Evolutionary conservation across 2,113 vertebrate species (phyloP).

Genomic region (Daboia siamensis): DNA sequence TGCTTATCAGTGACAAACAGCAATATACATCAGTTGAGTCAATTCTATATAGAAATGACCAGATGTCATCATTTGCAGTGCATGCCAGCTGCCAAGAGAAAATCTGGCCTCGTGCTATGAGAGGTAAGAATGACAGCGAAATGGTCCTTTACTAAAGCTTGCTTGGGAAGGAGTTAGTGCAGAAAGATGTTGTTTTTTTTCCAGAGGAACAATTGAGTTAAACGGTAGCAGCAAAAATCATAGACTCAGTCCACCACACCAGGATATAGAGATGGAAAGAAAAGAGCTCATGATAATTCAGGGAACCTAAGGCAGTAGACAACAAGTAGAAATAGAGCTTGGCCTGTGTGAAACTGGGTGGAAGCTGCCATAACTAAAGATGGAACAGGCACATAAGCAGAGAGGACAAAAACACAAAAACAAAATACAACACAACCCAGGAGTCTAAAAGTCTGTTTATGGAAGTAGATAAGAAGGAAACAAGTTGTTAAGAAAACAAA

Average conservation of each 20-base stretch:
- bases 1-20: conserved; percentile 1
- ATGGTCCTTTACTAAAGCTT: background rate
- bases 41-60: conserved; percentile 1
- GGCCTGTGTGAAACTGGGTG: background rate
- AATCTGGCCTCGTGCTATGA: background rate
- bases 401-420: background rate
- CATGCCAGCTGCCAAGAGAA: background rate
- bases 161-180: background rate
- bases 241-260: background rate
- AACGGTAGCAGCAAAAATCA: background rate
- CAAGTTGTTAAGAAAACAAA: background rate
- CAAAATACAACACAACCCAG: background rate
- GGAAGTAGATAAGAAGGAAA: background rate
- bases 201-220: background rate
- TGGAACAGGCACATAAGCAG: background rate
- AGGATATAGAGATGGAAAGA: background rate
- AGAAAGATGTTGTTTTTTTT: background rate
- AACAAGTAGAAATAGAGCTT: too few relatives aligned
- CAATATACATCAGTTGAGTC: background rate
- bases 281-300: background rate
- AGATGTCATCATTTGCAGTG: background rate
- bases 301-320: background rate
- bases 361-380: background rate
- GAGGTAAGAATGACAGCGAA: background rate
- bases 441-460: background rate